Percentiles rank a stretch among this genome's conserved stretches.
Evolutionary conservation across 2,797 vertebrate genomes (phyloP).

Genomic region (Sphenodon punctatus): DNA sequence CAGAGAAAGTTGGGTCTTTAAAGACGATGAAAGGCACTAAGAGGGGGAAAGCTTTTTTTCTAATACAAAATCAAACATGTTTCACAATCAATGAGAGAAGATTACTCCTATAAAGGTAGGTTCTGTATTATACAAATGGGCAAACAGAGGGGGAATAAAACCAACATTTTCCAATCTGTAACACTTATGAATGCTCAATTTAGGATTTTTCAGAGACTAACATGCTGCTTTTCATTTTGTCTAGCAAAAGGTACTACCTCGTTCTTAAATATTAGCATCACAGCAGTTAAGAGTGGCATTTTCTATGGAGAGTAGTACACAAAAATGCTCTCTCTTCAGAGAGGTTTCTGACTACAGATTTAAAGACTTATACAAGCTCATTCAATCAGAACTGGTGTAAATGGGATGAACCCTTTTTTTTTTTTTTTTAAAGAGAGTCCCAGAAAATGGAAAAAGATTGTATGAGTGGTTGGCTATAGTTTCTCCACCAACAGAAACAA

Average conservation of each 20-base stretch:
- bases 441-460: background rate
- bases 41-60: background rate
- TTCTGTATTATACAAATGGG: background rate
- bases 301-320: background rate
- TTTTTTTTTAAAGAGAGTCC: no score
- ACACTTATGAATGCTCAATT: background rate
- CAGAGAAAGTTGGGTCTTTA: background rate
- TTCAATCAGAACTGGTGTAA: background rate
- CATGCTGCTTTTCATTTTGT: background rate
- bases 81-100: background rate
- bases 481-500: no score
- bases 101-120: background rate
- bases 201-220: background rate
- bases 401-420: background rate
- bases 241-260: background rate
- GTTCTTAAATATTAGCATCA: background rate
- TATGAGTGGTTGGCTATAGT: background rate
- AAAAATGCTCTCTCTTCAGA: background rate
- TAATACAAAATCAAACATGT: background rate
- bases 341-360: slow-evolving; percentile 1
- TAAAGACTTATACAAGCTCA: background rate
- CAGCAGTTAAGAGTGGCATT: background rate
- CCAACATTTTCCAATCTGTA: background rate
- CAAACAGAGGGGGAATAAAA: background rate
- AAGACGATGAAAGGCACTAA: background rate